Conservation (phyloP, 37 sponge, comb jelly and placozoan species). For the Beroe ovata region DNA sequence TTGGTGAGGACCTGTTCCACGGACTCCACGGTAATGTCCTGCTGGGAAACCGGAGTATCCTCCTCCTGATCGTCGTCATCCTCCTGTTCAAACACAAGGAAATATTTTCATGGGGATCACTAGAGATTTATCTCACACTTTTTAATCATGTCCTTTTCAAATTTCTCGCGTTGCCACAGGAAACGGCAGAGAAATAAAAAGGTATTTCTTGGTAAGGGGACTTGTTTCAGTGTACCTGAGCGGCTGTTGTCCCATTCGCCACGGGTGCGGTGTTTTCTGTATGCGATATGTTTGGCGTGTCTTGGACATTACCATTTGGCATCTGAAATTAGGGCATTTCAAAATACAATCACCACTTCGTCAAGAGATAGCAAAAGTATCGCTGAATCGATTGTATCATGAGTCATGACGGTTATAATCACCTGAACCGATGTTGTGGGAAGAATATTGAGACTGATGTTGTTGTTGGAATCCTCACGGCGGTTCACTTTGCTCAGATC, state of each 20-base stretch:
- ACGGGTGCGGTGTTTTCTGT: not conserved
- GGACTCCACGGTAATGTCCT: not conserved
- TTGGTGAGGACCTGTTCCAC: not conserved
- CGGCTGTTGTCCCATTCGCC: not conserved
- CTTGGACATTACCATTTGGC: not conserved
- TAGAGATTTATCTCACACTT: too few species aligned
- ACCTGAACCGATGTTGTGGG: not conserved
- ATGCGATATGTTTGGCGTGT: not conserved
- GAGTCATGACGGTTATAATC: too few species aligned
- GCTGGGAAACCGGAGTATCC: not conserved
- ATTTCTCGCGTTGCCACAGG: too few species aligned
- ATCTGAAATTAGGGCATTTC: too few species aligned
- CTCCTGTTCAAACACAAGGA: not conserved
- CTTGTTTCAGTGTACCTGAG: not conserved
- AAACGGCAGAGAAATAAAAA: not conserved
- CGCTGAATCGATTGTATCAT: too few species aligned
- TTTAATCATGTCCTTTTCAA: too few species aligned
- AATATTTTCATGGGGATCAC: too few species aligned
- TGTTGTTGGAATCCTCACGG: not conserved
- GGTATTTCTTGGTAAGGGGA: not conserved
- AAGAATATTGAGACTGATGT: constrained; percentile 5
- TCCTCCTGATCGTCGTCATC: not conserved
- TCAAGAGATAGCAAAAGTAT: too few species aligned
- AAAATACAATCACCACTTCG: too few species aligned
- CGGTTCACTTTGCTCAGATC: not conserved